These are phyloP conservation scores for Sweltsa coloradensis DNA, from an alignment of 1,140 invertebrate genomes.

Conservation along the genomic window DNA sequence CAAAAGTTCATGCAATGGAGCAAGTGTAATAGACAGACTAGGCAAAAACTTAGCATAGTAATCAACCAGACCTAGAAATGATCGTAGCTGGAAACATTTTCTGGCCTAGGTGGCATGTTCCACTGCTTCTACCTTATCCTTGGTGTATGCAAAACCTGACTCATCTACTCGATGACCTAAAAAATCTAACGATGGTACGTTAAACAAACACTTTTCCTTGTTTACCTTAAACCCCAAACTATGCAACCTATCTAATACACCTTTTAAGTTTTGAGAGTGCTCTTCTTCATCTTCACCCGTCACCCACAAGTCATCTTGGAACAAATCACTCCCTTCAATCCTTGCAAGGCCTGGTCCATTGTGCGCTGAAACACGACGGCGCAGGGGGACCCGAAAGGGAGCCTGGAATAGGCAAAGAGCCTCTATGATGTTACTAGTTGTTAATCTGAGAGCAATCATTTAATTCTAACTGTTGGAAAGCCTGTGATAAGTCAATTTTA, in stretches of 20 bases:
- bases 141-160: not conserved
- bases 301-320: conserved; percentile 12
- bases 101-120: conserved; percentile 12
- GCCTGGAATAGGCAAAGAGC: not conserved
- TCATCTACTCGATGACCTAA: not conserved
- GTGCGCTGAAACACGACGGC: not conserved
- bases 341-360: conserved; percentile 1
- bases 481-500: conserved; percentile 2
- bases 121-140: conserved; percentile 16
- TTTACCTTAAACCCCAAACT: conserved; percentile 4
- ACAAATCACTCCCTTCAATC: not conserved
- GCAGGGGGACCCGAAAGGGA: conserved; percentile 1
- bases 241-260: not conserved
- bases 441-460: not conserved
- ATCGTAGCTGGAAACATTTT: not conserved
- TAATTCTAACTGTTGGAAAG: conserved; percentile 5
- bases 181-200: not conserved
- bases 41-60: conserved; percentile 26
- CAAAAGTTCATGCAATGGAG: conserved; percentile 19
- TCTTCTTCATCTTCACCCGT: not conserved
- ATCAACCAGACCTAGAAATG: conserved; percentile 14
- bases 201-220: not conserved
- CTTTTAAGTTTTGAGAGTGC: not conserved
- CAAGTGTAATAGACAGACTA: conserved; percentile 21
- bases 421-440: not conserved